Percentiles rank a stretch among this genome's conserved stretches.
These are phyloP conservation scores for Homalodisca vitripennis DNA, from an alignment of 1,140 invertebrate genomes.

Conservation along the genomic window DNA sequence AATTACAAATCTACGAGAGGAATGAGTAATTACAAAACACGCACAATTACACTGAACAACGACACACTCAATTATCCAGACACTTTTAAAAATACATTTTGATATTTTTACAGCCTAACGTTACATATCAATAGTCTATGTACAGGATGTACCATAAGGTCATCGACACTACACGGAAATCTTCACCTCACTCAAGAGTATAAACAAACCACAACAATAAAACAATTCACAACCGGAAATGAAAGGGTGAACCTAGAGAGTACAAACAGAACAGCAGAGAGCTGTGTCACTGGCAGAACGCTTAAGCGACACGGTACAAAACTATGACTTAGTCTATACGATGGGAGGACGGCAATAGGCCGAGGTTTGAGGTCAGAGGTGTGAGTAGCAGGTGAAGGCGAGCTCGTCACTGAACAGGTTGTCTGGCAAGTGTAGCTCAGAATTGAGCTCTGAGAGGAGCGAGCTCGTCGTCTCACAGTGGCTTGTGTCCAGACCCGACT, in stretches of 20 bases:
- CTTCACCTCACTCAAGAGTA: too few relatives aligned
- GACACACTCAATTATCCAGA: background rate
- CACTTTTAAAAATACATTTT: constrained; percentile 4
- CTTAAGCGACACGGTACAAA: background rate
- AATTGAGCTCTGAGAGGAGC: constrained; percentile 3
- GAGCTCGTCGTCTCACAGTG: constrained; percentile 1
- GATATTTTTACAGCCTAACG: constrained; percentile 11
- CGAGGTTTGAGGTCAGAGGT: constrained; percentile 9
- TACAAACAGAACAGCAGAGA: too few relatives aligned
- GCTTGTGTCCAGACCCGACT: constrained; percentile 50
- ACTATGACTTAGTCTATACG: background rate
- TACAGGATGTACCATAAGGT: too few relatives aligned
- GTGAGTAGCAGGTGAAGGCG: constrained; percentile 53
- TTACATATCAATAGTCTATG: background rate
- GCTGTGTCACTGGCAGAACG: too few relatives aligned
- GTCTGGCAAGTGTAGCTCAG: constrained; percentile 41
- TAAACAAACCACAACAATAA: too few relatives aligned
- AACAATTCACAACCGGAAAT: too few relatives aligned
- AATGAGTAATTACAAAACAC: background rate
- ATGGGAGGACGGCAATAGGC: background rate
- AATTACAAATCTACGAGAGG: background rate
- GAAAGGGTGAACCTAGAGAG: too few relatives aligned
- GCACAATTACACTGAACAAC: too few relatives aligned
- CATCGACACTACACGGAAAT: too few relatives aligned
- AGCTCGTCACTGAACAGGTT: constrained; percentile 57